Evolutionary conservation across 2,888 invertebrate species (phyloP).

Genomic region (Podabrus alpinus): DNA sequence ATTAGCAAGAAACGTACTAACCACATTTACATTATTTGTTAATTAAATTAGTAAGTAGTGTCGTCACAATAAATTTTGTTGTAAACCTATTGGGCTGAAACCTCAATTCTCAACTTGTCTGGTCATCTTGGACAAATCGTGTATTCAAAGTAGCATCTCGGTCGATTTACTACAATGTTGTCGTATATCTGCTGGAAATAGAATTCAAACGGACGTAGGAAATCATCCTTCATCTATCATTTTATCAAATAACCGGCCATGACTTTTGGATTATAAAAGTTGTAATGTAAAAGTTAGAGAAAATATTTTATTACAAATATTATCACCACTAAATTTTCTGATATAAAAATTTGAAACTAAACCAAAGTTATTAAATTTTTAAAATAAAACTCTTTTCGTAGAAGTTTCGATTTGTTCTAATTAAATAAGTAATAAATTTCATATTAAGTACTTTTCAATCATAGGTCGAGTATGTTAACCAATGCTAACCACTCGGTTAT

Average conservation of each 20-base stretch:
- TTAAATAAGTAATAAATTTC: not conserved
- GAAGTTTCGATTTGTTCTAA: not conserved
- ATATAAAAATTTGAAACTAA: not conserved
- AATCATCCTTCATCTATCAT: conserved; percentile 14
- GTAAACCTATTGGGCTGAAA: not conserved
- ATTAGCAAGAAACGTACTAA: too few species aligned
- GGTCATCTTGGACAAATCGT: not conserved
- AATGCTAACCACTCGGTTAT: too few species aligned
- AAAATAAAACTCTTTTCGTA: not conserved
- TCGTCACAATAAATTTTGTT: not conserved
- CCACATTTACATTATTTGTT: not conserved
- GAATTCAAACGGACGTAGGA: conserved; percentile 7
- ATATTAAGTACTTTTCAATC: too few species aligned
- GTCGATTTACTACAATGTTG: conserved; percentile 11
- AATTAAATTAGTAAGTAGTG: not conserved
- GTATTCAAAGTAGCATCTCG: conserved; percentile 11
- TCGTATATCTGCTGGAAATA: conserved; percentile 8
- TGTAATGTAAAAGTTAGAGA: not conserved
- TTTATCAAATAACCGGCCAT: conserved; percentile 6
- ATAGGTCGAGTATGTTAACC: too few species aligned
- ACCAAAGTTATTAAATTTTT: not conserved
- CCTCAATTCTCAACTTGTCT: not conserved
- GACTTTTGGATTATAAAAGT: conserved; percentile 5
- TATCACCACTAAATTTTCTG: not conserved
- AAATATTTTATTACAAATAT: not conserved